Percentiles rank a stretch among this genome's conserved stretches.
Evolutionary conservation across 1,140 invertebrate genomes (phyloP).

Genomic region (Sycobia sp.): DNA sequence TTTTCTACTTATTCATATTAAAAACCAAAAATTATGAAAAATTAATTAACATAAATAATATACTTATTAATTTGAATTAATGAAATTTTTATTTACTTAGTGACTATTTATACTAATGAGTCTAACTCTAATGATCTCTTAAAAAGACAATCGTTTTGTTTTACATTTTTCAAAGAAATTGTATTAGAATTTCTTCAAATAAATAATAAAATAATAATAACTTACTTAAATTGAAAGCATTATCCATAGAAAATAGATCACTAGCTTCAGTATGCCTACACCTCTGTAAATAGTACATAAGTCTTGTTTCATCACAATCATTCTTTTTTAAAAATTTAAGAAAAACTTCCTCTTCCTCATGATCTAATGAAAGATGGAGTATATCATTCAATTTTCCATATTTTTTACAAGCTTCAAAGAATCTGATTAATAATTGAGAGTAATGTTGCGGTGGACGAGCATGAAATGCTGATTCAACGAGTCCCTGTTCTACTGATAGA

Average conservation of each 20-base stretch:
- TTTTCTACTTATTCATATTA: too few relatives aligned
- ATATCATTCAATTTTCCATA: slow-evolving; percentile 63
- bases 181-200: too few relatives aligned
- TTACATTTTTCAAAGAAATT: too few relatives aligned
- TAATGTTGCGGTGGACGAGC: slow-evolving; percentile 59
- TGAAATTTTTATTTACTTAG: too few relatives aligned
- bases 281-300: slow-evolving; percentile 56
- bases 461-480: slow-evolving; percentile 66
- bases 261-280: slow-evolving; percentile 58
- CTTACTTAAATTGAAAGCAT: slow-evolving; percentile 14
- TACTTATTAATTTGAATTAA: too few relatives aligned
- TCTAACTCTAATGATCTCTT: too few relatives aligned
- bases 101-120: too few relatives aligned
- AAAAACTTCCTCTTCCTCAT: slow-evolving; percentile 64
- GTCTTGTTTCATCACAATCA: slow-evolving; percentile 49
- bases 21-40: too few relatives aligned
- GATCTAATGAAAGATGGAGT: slow-evolving; percentile 62
- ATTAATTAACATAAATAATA: too few relatives aligned
- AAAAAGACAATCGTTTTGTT: too few relatives aligned
- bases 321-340: slow-evolving; percentile 60
- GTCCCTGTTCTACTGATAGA: slow-evolving; percentile 65
- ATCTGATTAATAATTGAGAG: slow-evolving; percentile 47
- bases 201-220: too few relatives aligned
- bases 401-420: slow-evolving; percentile 57
- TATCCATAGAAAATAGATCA: slow-evolving; percentile 44